Conservation (phyloP, 1,140 invertebrate species). For the Lithobius niger region DNA sequence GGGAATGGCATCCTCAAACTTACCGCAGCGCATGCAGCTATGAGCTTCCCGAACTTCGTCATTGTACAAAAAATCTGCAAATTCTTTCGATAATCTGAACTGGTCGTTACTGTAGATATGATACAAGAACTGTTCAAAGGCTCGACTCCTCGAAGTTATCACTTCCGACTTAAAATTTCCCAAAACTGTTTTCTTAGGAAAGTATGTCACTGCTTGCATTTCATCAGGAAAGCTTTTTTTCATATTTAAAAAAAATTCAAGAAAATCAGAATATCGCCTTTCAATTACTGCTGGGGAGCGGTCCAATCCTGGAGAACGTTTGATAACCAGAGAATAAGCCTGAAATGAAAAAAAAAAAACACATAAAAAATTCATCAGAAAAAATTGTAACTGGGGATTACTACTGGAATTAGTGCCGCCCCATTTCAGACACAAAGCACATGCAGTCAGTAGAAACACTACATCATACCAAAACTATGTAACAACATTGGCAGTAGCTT, state of each 20-base stretch:
- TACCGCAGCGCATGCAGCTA: conserved; percentile 41
- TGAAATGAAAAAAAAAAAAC: conserved; percentile 19
- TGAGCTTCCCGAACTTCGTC: conserved; percentile 47
- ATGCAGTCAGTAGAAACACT: too few relatives aligned
- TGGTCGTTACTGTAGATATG: conserved; percentile 42
- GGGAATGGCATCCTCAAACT: conserved; percentile 45
- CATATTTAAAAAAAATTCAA: conserved; percentile 47
- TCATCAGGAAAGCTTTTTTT: conserved; percentile 43
- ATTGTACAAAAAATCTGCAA: conserved; percentile 52
- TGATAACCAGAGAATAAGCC: conserved; percentile 30
- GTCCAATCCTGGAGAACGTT: conserved; percentile 24
- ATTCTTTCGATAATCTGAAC: conserved; percentile 43
- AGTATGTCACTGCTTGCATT: conserved; percentile 41
- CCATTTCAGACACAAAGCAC: too few relatives aligned
- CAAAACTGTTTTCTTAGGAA: conserved; percentile 56
- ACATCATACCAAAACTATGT: too few relatives aligned
- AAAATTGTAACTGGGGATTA: too few relatives aligned
- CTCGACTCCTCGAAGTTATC: conserved; percentile 49
- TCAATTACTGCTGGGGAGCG: conserved; percentile 45
- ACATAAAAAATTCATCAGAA: too few relatives aligned
- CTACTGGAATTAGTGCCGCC: too few relatives aligned
- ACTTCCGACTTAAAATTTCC: conserved; percentile 60
- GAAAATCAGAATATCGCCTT: conserved; percentile 60
- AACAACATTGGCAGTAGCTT: too few relatives aligned
- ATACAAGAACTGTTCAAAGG: conserved; percentile 53